Percentiles rank a stretch among this genome's conserved stretches.
phyloP scores from a whole-genome alignment of 2,113 vertebrate genomes.

The Ceyx margarethae region DNA sequence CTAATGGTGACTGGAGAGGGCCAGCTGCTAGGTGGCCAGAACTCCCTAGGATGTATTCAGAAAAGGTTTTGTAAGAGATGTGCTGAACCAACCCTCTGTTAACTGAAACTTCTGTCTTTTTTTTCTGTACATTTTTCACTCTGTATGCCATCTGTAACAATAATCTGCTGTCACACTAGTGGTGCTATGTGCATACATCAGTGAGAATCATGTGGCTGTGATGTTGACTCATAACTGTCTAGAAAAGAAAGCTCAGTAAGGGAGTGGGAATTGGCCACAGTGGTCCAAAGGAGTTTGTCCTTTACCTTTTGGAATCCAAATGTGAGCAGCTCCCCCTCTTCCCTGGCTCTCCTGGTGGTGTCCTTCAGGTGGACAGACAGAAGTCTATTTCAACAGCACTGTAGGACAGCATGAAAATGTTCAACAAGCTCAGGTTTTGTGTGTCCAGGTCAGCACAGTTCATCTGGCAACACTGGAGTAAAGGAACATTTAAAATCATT shows the following conservation, averaged over 20 bases:
- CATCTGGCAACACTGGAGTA: not conserved
- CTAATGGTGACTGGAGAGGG: not conserved
- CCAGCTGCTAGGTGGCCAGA: not conserved
- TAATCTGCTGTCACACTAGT: not conserved
- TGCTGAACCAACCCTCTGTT: not conserved
- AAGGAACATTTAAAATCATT: not conserved
- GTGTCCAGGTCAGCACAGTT: not conserved
- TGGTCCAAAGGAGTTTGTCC: not conserved
- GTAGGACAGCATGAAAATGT: not conserved
- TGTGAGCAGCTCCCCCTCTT: not conserved
- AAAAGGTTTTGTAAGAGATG: not conserved
- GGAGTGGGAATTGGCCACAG: not conserved
- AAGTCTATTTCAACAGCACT: not conserved
- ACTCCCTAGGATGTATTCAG: not conserved
- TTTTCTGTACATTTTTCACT: not conserved
- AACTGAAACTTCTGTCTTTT: not conserved
- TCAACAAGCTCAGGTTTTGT: not conserved
- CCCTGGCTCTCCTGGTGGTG: not conserved
- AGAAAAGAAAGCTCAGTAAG: not conserved
- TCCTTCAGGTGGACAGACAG: not conserved
- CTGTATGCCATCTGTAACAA: not conserved
- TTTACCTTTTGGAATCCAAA: not conserved
- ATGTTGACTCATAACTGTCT: not conserved
- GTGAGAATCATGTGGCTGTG: not conserved
- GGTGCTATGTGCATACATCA: not conserved